Base-by-base conservation (phyloP, 2,113 vertebrate genomes). In the Gnathonemus longibarbis region DNA sequence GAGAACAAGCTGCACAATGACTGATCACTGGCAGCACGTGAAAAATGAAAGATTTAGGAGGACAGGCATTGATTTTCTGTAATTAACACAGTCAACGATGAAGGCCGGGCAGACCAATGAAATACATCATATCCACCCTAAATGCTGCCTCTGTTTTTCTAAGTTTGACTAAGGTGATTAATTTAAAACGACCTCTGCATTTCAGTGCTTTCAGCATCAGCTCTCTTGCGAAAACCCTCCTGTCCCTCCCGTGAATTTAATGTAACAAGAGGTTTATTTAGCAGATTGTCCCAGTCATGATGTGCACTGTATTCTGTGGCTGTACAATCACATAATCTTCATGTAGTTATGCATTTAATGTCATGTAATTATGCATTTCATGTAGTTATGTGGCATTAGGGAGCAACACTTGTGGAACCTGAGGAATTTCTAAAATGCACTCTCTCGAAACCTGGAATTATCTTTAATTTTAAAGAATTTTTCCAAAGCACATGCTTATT, bases 101-200 rank as follows among this genome's bases (percentile, higher is more conserved):
- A 89, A 90, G 90, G 94, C 93, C 94, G 95, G 91, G 93, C 93
- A 91, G 95, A 91, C 92, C 62, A 90, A 92, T 88, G 74, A 62
- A 92, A 93, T 92, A 92, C 93, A 93, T 91, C 92, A 92, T 94
- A 95, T 95, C 93, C 94, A 93, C 95, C 95, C 95, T 93, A 92
- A 49, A 90, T 70, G n/a, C 85, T 86, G 46, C 56, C 83, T 52
- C 42, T 21, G 80, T 90, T 46, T 90, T 66, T 70, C 83, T 11
- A 21, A 24, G 56, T 84, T 10, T 45, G 13, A 35, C 35, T 86
- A 31, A 53, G 89, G 21, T 91, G 91, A 92, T 89, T 91, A 91
- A 92, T 83, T 90, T 84, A 31, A 90, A 90, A 91, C 90, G 92
- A 93, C 92, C 89, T 50, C 85, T n/a, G 39, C 27, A 19, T 89